Evolutionary conservation across 1,140 invertebrate genomes (phyloP).

Genomic region (Penaeus japonicus): DNA sequence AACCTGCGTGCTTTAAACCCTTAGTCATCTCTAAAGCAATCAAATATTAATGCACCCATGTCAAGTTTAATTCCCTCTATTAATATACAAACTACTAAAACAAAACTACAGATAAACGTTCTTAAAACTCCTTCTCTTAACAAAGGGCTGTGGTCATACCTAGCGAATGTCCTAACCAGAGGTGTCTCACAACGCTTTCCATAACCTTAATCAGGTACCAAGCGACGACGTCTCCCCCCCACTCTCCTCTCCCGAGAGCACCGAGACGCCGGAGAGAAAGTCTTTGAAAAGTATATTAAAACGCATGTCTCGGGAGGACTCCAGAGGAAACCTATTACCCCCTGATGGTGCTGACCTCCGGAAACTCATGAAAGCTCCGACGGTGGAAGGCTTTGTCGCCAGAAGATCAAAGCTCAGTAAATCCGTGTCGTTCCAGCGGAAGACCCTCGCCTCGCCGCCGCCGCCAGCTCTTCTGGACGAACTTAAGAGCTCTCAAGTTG

Average conservation of each 20-base stretch:
- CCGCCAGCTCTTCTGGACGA: slow-evolving; percentile 48
- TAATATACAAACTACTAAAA: too few species aligned
- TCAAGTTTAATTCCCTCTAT: too few species aligned
- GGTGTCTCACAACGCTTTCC: not conserved
- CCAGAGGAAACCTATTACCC: slow-evolving; percentile 60
- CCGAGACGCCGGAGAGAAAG: slow-evolving; percentile 82
- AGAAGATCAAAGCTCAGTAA: slow-evolving; percentile 86
- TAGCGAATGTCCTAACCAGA: too few species aligned
- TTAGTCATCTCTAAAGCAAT: too few species aligned
- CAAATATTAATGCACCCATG: too few species aligned
- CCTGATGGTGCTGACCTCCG: slow-evolving; percentile 60
- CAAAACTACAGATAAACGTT: too few species aligned
- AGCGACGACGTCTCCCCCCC: slow-evolving; percentile 58
- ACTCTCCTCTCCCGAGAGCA: slow-evolving; percentile 74
- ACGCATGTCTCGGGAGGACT: slow-evolving; percentile 74
- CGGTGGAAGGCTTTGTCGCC: slow-evolving; percentile 81
- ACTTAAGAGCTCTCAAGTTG: not conserved
- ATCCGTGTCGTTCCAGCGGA: slow-evolving; percentile 86
- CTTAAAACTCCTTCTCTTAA: not conserved
- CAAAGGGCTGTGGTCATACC: not conserved
- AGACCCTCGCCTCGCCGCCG: slow-evolving; percentile 81
- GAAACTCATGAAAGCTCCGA: slow-evolving; percentile 77
- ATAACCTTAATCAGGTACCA: slow-evolving; percentile 34
- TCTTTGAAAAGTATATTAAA: slow-evolving; percentile 86
- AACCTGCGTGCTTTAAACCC: too few species aligned